Base-by-base conservation (phyloP, 2,888 invertebrate species). In the Scrobipalpa atriplicella region DNA sequence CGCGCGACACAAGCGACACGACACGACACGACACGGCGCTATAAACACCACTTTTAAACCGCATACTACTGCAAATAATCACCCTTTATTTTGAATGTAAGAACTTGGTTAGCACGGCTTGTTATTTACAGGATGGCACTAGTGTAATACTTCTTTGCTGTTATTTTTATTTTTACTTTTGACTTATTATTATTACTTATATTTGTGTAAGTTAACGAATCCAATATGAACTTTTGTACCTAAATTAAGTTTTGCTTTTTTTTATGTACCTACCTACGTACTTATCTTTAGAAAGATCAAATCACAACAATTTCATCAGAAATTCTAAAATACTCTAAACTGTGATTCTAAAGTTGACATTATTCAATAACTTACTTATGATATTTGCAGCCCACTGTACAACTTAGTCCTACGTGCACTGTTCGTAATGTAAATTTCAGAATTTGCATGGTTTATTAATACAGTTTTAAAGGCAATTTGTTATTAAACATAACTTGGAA, bases 401-500 rank as follows among this genome's bases (percentile, higher is more conserved):
- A 29, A 29, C 29, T 29, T 5, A 29, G 8, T n/a, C 36, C 21
- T 51, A 52, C 75, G 70, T 77, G 72, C 68, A 78, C 78, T 79
- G 83, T 86, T 86, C 84, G 86, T 87, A 85, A 87, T 87, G 89
- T 87, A 87, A 87, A 89, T 87, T 85, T 81, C 71, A 72, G 79
- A 81, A 89, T 89, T 87, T 83, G 82, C 87, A 88, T 90, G 87
- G 84, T 86, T 86, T 87, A 87, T 84, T 84, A n/a, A n/a, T n/a
- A 81, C 84, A 79, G 85, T 85, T 86, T 85, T 85, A 84, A 86
- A 88, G 81, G 83, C 84, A 83, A 86, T 89, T 87, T 84, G 85
- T 87, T 85, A 81, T 81, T 82, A 82, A 78, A 78, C 79, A 81
- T 78, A 68, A 54, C 51, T 47, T 13, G 81, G 81, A 76, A 76